A percentile compares a stretch with the other conserved stretches of the same genome.
Evolutionary conservation across 2,113 vertebrate species (phyloP).

Genomic region (Erpornis zantholeuca): DNA sequence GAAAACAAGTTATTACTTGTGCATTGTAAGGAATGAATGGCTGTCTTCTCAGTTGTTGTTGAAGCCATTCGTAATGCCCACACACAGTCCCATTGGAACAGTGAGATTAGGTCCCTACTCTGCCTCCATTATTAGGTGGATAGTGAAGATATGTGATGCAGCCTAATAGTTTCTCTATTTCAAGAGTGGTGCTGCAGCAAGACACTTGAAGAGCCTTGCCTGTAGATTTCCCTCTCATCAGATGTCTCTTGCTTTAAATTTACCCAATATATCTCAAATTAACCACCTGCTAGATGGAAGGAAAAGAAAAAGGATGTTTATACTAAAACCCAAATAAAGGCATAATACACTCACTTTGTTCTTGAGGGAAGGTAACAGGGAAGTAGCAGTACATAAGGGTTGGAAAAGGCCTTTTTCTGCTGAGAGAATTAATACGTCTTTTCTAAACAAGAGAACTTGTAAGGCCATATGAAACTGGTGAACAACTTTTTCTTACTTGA

Average conservation of each 20-base stretch:
- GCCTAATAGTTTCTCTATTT: neutral
- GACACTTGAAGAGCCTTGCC: neutral
- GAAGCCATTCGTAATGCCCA: neutral
- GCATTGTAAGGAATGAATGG: neutral
- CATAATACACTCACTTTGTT: neutral
- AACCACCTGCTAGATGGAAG: neutral
- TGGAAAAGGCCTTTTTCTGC: neutral
- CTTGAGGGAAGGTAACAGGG: neutral
- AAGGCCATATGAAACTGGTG: neutral
- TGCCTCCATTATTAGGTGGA: neutral
- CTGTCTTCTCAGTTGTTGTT: neutral
- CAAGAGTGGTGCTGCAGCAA: neutral
- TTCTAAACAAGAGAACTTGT: neutral
- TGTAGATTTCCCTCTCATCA: neutral
- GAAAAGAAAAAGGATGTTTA: neutral
- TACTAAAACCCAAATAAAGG: neutral
- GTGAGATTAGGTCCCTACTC: neutral
- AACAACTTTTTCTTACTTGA: neutral
- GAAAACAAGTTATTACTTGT: neutral
- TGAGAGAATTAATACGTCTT: neutral
- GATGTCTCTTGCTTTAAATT: neutral
- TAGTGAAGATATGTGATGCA: neutral
- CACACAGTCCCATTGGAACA: neutral
- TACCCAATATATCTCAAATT: neutral
- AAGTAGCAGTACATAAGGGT: neutral